Base-by-base conservation (phyloP, 2,888 invertebrate genomes). In the Gisinianus flammeolus region DNA sequence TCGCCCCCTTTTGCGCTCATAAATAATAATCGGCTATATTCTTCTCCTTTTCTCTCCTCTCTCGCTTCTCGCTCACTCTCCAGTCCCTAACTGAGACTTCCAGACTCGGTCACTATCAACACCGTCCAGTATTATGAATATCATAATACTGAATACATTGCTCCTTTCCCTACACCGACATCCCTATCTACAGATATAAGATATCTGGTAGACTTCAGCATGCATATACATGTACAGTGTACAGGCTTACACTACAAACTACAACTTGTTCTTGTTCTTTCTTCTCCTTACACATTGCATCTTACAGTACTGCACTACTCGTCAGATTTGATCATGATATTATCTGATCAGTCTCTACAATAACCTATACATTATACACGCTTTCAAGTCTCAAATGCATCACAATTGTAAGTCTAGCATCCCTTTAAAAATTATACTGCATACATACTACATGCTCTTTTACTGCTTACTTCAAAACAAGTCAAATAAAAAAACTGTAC, bases 1-100 rank as follows among this genome's bases (percentile, higher is more conserved):
- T 82, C 83, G 81, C 81, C 83, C 81, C 82, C 82, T 83, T 83
- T 81, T 80, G 83, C 79, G 82, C 82, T 81, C 83, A 82, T 83
- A 83, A 83, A 83, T 82, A 81, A 83, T 82, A 78, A 82, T 83
- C 82, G 82, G 80, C 79, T 80, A 79, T 67, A 31, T 67, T 77
- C 74, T 70, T 71, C 33, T 69, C 71, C 75, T 71, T 62, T 52
- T 69, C 64, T 31, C 52, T 35, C 19, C 8, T 24, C 52, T 69
- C 16, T 30, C 67, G 6, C 58, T 58, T n/a, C 58, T 58, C 58
- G 2, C 22, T 58, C 24, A 58, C 6, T 35, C 35, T 26, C 66
- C 66, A 66, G 28, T 66, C 66, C 24, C 30, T 10, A 44, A 6
- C 6, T 44, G 44, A 44, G 44, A 44, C 44, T 44, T 44, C 19